Evolutionary conservation across 1,140 invertebrate species (phyloP), one percentile per base, ranked within the genome.

Genomic region (Chrysopa pallens): DNA sequence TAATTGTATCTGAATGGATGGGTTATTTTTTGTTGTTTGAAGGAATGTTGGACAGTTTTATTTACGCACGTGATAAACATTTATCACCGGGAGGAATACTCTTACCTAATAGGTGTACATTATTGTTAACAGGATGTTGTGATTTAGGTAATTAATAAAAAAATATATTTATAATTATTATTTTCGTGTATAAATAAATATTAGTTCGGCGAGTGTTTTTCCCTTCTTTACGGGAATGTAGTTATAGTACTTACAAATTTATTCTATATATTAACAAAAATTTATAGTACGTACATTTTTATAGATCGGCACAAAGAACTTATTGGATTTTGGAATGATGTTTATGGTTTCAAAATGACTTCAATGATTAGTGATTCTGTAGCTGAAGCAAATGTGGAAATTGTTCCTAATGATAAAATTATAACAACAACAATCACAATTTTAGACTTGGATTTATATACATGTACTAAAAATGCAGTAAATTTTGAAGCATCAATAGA

Each of bases 1-100:
- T 98, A 15, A 94, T 98, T 50, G 80, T 98, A 28, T 95, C 90
- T 6, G 95, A 98, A 65, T 98, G 95, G 95, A 98, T 98, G 95
- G 95, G 95, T 5, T 98, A 98, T 66, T 97, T 96, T 63, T 66
- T 98, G 36, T 68, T 98, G 6, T 97, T 97, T 57, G 95, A 98
- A 67, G 93, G 90, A 14, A 98, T 98, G 95, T 61, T 98, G 29
- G 89, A 97, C 57, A 85, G 83, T 59, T 77, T 92, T 14, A 72
- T 98, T 29, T 80, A 78, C 64, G 94, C 93, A 2, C 73, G 94
- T 56, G 86, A 98, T 54, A 76, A 82, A 48, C 90, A 82, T 70
- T 70, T 98, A 12, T 81, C 72, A 42, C 60, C 72, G 45, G 78
- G 76, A 40, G 74, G 80, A 4, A 52, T 75, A 29, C 70, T 97